Base-by-base conservation (phyloP, 2,797 vertebrate genomes). In the Picus viridis region DNA sequence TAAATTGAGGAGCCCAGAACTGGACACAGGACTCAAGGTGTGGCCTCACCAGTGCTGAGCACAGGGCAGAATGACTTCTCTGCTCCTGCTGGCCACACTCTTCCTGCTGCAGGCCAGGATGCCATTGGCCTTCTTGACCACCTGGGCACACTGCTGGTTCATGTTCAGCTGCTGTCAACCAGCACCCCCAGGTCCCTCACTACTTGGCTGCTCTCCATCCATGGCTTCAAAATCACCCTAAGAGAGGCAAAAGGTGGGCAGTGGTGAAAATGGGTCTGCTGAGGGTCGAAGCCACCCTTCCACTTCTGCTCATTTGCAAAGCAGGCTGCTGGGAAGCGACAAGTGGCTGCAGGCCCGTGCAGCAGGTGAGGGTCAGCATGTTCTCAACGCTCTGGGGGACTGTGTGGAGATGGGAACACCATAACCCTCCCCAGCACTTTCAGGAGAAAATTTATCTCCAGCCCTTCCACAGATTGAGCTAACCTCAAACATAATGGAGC, bases 321-420 rank as follows among this genome's bases (percentile, higher is more conserved):
- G 57, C 6, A 62, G 45, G 23, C 9, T 30, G 17, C 64, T 63
- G 29, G n/a, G 61, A 90, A 54, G 11, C 4, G 2, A 6, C 34
- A 57, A 59, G 62, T 3, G 10, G 36, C 62, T 7, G 2, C 41
- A 61, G 36, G 8, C 9, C 84, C 1, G 0, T 13, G 32, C 10
- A 83, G 16, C 32, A 69, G 41, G 45, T 1, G 1, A 57, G 12
- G 10, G 18, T 34, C 43, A 49, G 19, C 23, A 20, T 18, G 2
- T 16, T 71, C 10, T 1, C 0, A 58, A 23, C 65, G 16, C 7
- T 27, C 1, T 1, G 9, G 54, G 49, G 49, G 6, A 30, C 0
- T 0, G 9, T 2, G 3, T 51, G n/a, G 82, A 74, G 58, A 65
- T 16, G 11, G 63, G 12, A 88, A 75, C 51, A 62, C 17, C 23